Percentiles rank a stretch among this genome's conserved stretches.
Evolutionary conservation across 2,797 vertebrate genomes (phyloP).

Genomic region (Enteromius anoplus): DNA sequence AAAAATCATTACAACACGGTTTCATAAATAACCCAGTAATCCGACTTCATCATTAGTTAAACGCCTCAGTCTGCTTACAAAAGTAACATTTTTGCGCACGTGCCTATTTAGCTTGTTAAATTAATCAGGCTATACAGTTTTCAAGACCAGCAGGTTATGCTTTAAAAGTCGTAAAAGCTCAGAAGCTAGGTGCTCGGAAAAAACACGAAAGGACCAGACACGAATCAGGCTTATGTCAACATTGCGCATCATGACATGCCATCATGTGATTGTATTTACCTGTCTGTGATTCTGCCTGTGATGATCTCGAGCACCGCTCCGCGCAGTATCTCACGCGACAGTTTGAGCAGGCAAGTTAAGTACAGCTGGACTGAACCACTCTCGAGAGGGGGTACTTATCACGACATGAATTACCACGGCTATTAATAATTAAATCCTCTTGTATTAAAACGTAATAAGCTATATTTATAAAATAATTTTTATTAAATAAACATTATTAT

Average conservation of each 20-base stretch:
- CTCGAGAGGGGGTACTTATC: not conserved
- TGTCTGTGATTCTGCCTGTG: constrained; percentile 53
- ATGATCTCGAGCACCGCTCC: constrained; percentile 15
- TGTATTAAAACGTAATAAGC: not conserved
- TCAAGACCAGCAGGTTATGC: not conserved
- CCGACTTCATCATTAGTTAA: not conserved
- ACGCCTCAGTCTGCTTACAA: not conserved
- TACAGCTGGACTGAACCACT: constrained; percentile 49
- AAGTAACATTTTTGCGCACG: not conserved
- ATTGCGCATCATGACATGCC: not conserved
- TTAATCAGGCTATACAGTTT: not conserved
- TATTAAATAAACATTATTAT: not conserved
- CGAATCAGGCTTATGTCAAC: not conserved
- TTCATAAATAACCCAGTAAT: not conserved
- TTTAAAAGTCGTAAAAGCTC: not conserved
- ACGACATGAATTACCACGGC: not conserved
- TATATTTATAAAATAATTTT: accelerated
- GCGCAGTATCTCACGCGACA: constrained; percentile 9
- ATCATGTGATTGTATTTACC: constrained; percentile 48
- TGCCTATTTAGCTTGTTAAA: not conserved
- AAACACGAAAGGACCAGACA: not conserved
- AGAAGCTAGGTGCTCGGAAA: not conserved
- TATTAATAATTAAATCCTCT: no score
- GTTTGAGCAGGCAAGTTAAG: constrained; percentile 32
- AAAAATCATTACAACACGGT: not conserved